Evolutionary conservation across 2,888 invertebrate species (phyloP).

Genomic region (Brachyptera risi): DNA sequence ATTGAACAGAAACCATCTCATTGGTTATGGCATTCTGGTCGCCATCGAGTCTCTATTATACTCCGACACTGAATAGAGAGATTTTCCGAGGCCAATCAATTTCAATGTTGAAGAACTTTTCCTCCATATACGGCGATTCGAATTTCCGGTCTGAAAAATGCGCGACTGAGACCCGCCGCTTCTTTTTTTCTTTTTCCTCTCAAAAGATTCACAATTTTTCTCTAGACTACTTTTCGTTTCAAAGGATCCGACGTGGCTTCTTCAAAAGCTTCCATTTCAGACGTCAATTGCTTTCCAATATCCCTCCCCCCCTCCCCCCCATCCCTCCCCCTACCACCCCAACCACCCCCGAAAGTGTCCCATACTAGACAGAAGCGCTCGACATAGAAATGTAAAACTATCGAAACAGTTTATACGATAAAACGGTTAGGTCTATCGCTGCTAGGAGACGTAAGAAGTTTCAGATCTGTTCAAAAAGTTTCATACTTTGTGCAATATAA

Average conservation of each 20-base stretch:
- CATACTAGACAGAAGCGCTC: background rate
- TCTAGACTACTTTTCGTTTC: background rate
- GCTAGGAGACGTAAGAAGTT: background rate
- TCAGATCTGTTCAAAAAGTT: slow-evolving; percentile 8
- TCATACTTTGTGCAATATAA: no score
- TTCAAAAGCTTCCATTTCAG: slow-evolving; percentile 22
- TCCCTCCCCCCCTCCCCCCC: background rate
- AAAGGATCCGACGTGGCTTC: slow-evolving; percentile 15
- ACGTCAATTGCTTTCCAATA: slow-evolving; percentile 22
- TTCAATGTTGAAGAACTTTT: slow-evolving; percentile 13
- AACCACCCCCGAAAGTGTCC: slow-evolving; percentile 4
- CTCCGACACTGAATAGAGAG: background rate
- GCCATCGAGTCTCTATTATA: no score
- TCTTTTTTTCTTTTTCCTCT: background rate
- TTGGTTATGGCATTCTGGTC: no score
- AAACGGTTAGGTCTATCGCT: background rate
- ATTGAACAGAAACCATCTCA: no score
- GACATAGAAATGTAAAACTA: slow-evolving; percentile 14
- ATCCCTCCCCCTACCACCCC: slow-evolving; percentile 2
- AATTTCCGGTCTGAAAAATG: slow-evolving; percentile 14
- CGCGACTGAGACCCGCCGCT: background rate
- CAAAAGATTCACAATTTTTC: slow-evolving; percentile 21
- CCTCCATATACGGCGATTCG: slow-evolving; percentile 7
- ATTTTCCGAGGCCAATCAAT: slow-evolving; percentile 12
- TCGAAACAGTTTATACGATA: background rate